These are phyloP conservation scores for Phyllotis vaccarum DNA, from an alignment of 2,797 vertebrate genomes.

Conservation along the genomic window DNA sequence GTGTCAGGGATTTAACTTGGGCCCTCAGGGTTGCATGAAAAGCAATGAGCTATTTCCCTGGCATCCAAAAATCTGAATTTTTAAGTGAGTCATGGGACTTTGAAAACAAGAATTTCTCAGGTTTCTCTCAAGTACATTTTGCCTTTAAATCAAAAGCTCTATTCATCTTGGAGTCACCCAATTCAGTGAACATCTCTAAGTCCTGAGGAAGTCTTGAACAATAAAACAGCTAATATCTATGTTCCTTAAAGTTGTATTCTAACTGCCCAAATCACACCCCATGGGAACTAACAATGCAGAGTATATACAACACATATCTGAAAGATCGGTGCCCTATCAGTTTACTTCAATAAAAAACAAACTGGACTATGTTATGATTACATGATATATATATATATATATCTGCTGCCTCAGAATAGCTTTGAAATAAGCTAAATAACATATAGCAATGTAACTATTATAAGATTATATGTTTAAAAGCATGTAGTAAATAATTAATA, in stretches of 20 bases:
- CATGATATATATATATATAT: constrained; percentile 39
- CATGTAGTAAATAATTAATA: not conserved
- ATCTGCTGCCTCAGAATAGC: constrained; percentile 47
- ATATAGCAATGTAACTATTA: constrained; percentile 15
- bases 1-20: not conserved
- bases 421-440: constrained; percentile 49
- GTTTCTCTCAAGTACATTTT: constrained; percentile 33
- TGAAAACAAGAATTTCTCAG: constrained; percentile 17
- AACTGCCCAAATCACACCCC: not conserved
- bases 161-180: not conserved
- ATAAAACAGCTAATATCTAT: not conserved
- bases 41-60: not conserved
- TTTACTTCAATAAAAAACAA: constrained; percentile 24
- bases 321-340: not conserved
- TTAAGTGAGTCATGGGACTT: not conserved
- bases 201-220: not conserved
- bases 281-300: constrained; percentile 46
- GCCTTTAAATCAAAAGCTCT: constrained; percentile 53
- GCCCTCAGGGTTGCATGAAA: not conserved
- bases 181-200: not conserved
- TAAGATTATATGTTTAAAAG: constrained; percentile 17
- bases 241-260: not conserved
- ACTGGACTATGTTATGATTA: constrained; percentile 43
- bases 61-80: not conserved
- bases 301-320: constrained; percentile 9